Evolutionary conservation across 2,888 invertebrate genomes (phyloP), one percentile per base, ranked within the genome.

Genomic region (Eupithecia centaureata): DNA sequence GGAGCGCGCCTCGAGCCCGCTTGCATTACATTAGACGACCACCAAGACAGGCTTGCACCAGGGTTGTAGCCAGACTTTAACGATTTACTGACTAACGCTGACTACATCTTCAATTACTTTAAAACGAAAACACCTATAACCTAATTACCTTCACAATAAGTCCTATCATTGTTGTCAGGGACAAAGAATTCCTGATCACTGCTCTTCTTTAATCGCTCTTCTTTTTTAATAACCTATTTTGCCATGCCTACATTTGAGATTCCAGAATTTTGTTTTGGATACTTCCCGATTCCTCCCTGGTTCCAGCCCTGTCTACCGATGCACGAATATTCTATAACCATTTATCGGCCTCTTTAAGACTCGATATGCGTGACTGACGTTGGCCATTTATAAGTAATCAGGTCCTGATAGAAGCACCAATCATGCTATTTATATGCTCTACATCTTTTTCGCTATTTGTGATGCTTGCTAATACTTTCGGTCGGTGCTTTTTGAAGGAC

Each of bases 1-100:
- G 86, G 87, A 87, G 86, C 84, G 86, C 84, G 89, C 89, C 88
- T 71, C 81, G 80, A 84, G 88, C 89, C 76, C 74, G 81, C 79
- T 85, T 85, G 85, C 84, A 86, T 88, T 89, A 80, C 86, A 86
- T 89, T 87, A 87, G 82, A 80, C 85, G 88, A 85, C 90, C 89
- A 89, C 91, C 89, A 85, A 79, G 90, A 81, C 86, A 82, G 83
- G 76, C 76, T 77, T 75, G 74, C 71, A 78, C 30, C 61, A 62
- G 65, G 57, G 1, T 5, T 27, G 68, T 47, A 68, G 38, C 62
- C 42, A 64, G 61, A 18, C 25, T 35, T 30, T 1, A n/a, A 27
- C n/a, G 8, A 33, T 42, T 47, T 22, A 22, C 30, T 4, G 28
- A 42, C 18, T 47, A 12, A 10, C 2, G 12, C 27, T 27, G 13